These are phyloP conservation scores for Melinaea menophilus DNA, from an alignment of 2,888 invertebrate species.

Conservation along the genomic window DNA sequence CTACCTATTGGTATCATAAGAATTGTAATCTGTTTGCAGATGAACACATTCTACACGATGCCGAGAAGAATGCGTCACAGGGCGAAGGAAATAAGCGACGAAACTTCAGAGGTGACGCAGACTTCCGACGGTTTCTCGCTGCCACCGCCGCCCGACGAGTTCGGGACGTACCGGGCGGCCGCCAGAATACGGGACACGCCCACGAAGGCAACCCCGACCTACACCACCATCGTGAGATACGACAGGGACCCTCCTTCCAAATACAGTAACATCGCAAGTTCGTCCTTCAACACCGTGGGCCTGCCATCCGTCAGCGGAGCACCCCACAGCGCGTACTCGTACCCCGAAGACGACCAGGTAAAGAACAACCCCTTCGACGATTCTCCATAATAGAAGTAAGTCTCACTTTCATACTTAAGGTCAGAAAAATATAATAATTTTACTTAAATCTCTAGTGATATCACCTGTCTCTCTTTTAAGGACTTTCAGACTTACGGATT, in stretches of 20 bases:
- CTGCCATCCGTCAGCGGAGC: conserved; percentile 58
- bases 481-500: conserved; percentile 27
- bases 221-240: conserved; percentile 57
- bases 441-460: conserved; percentile 17
- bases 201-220: conserved; percentile 54
- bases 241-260: conserved; percentile 50
- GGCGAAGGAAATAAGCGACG: conserved; percentile 63
- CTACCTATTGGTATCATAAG: neutral
- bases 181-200: conserved; percentile 63
- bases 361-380: conserved; percentile 69
- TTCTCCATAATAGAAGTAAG: conserved; percentile 31
- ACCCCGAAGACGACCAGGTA: conserved; percentile 65
- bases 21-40: conserved; percentile 44
- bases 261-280: conserved; percentile 50
- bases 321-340: conserved; percentile 57
- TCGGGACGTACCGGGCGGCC: conserved; percentile 62
- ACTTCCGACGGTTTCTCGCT: conserved; percentile 68
- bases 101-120: conserved; percentile 65
- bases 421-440: conserved; percentile 5
- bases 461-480: conserved; percentile 22
- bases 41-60: conserved; percentile 73
- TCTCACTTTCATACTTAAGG: neutral
- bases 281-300: conserved; percentile 67
- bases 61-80: conserved; percentile 67
- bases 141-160: conserved; percentile 71